Base-by-base conservation (phyloP, 2,888 invertebrate genomes). In the Amiota mariae region DNA sequence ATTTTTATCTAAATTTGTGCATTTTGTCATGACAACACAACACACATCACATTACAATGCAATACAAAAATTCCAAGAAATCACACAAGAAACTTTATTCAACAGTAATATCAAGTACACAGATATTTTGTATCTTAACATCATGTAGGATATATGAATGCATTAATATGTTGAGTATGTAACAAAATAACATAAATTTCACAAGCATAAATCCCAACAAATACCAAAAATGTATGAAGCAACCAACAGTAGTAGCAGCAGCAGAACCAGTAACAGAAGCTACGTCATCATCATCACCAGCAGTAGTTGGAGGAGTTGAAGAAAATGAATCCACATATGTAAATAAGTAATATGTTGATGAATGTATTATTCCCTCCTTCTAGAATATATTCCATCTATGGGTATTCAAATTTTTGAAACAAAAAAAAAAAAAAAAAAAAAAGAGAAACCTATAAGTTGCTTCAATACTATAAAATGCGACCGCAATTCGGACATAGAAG, bases 391-490 rank as follows among this genome's bases (percentile, higher is more conserved):
- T 36, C 36, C 36, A 6, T 36, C 36, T 6, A 6, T 36, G 36
- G 36, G 36, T 36, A 36, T 36, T 36, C 36, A 15, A 59, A 59
- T 11, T 11, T 59, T 59, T 20, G 59, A 20, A 2, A 48, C 4
- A 66, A 36, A 57, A 70, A 57, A 47, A 46, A 46, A 70, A 36
- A 49, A 49, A 15, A 54, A 54, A 56, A 13, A 13, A 70, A n/a
- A 51, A 67, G n/a, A 24, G n/a, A 56, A 59, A 18, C 15, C 46
- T 57, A 48, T 70, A 46, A 57, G 70, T 70, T 47, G 59, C 47
- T 46, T 57, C 57, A 36, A 2, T 47, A 70, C 71, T 57, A 59
- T 49, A 49, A 64, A 72, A 77, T 73, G 63, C 72, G 56, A 67
- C 66, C 71, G 71, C 71, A 71, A 59, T 71, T 71, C 71, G 71